phyloP scores from a whole-genome alignment of 2,113 vertebrate genomes.

The Platichthys flesus region DNA sequence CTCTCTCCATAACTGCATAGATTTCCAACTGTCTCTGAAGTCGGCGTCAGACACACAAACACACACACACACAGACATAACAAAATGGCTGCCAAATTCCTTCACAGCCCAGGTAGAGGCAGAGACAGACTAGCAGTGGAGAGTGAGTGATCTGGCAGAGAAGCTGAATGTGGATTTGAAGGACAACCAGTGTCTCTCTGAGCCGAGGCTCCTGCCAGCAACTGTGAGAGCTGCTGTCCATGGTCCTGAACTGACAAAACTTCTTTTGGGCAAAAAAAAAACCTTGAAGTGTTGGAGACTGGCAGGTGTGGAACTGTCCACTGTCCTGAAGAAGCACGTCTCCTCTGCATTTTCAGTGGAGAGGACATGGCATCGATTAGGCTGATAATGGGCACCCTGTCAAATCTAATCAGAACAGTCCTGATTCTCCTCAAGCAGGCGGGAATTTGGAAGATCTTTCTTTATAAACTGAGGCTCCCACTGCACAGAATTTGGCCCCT shows the following conservation, averaged over 20 bases:
- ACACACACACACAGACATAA: conserved; percentile 19
- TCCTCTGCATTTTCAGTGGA: conserved; percentile 23
- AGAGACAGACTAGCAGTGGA: conserved; percentile 21
- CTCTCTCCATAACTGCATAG: conserved; percentile 65
- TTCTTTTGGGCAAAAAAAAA: conserved; percentile 28
- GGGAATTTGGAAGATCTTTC: conserved; percentile 28
- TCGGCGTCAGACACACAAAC: conserved; percentile 28
- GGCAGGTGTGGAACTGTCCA: conserved; percentile 50
- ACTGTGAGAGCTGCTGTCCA: conserved; percentile 60
- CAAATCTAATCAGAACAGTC: conserved; percentile 33
- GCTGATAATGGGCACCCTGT: conserved; percentile 32
- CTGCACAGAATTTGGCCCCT: conserved; percentile 20
- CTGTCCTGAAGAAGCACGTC: conserved; percentile 49
- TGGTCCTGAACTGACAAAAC: conserved; percentile 69
- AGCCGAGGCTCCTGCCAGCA: conserved; percentile 29
- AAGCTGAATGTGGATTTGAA: conserved; percentile 46
- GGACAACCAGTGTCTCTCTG: conserved; percentile 47
- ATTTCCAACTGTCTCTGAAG: conserved; percentile 44
- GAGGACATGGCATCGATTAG: conserved; percentile 25
- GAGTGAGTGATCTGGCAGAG: conserved; percentile 51
- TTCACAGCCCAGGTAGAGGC: conserved; percentile 25
- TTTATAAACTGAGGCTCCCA: conserved; percentile 36
- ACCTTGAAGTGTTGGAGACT: conserved; percentile 11
- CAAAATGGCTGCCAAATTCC: conserved; percentile 64
- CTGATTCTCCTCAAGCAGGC: conserved; percentile 31